A percentile compares a stretch with the other conserved stretches of the same genome.
These are phyloP conservation scores for Heteropelma amictum DNA, from an alignment of 2,888 invertebrate genomes.

Conservation along the genomic window DNA sequence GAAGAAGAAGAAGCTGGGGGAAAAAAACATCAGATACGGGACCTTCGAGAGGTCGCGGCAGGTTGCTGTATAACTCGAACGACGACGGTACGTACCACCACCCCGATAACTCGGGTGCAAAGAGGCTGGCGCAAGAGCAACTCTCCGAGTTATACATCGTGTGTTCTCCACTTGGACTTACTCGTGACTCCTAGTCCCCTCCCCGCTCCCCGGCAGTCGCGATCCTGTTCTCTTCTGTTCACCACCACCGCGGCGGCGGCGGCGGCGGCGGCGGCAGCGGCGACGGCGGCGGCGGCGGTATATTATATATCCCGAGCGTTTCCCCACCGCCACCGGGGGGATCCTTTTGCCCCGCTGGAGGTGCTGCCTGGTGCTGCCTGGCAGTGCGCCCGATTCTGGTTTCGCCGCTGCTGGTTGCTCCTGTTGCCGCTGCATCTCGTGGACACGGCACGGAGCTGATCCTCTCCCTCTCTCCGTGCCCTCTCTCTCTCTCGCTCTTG, in stretches of 20 bases:
- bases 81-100: slow-evolving; percentile 29
- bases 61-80: slow-evolving; percentile 46
- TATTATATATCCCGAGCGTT: slow-evolving; percentile 59
- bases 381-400: slow-evolving; percentile 49
- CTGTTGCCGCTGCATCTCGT: slow-evolving; percentile 51
- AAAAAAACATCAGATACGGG: slow-evolving; percentile 15
- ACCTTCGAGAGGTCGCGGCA: slow-evolving; percentile 52
- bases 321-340: slow-evolving; percentile 58
- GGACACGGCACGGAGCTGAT: slow-evolving; percentile 48
- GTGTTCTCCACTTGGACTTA: slow-evolving; percentile 48
- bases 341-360: slow-evolving; percentile 48
- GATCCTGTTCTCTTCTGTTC: slow-evolving; percentile 51
- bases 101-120: slow-evolving; percentile 36
- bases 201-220: slow-evolving; percentile 32
- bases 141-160: slow-evolving; percentile 39
- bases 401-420: slow-evolving; percentile 40
- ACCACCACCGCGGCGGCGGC: slow-evolving; percentile 55
- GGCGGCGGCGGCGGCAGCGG: too few species aligned
- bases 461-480: slow-evolving; percentile 41
- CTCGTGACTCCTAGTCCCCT: slow-evolving; percentile 56
- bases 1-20: neutral
- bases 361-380: too few species aligned
- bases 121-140: slow-evolving; percentile 55
- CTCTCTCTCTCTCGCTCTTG: slow-evolving; percentile 42
- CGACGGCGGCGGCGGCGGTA: too few species aligned